Evolutionary conservation across 1,140 invertebrate species (phyloP), one percentile per base, ranked within the genome.

Genomic region (Pseudomyrmex dendroicus): DNA sequence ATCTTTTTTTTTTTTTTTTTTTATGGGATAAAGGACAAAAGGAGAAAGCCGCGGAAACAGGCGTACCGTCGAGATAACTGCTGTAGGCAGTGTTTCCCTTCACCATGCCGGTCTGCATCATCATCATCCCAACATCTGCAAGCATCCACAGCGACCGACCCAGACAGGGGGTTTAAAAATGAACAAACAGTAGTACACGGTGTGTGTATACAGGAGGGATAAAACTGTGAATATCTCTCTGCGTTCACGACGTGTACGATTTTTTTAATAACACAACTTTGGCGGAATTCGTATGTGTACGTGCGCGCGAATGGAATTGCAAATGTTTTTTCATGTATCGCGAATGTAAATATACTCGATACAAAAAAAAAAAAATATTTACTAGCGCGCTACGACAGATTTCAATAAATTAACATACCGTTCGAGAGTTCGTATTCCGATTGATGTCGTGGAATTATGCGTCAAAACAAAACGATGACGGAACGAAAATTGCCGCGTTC

Each of bases 111-210:
- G 96, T 96, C 96, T 98, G 97, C 97, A 98, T 97, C 97, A 98
- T 97, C 96, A 98, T 97, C 97, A 98, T 98, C 96, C 97, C 97
- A 94, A 98, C 97, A 98, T 98, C 97, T 98, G 97, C 91, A 97
- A 98, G 96, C 96, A 96, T 95, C 93, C 94, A 35, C 35, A 95
- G 85, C 90, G 86, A 86, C 92, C 74, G 87, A 90, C 83, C 91
- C 89, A 89, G 88, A 91, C 72, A n/a, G 84, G 56, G 83, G 76
- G 84, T 77, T 83, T 64, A 54, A 88, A 46, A 89, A 64, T 10
- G 4, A 73, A 22, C 82, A 82, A 72, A 77, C 25, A 48, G 52
- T 68, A 50, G 35, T 13, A 73, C 46, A 73, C 17, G 52, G 8
- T 50, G 2, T 73, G 61, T 35, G 22, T 44, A 63, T 50, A 46